These are phyloP conservation scores for Baryphthengus martii DNA, from an alignment of 2,113 vertebrate genomes.

Conservation along the genomic window DNA sequence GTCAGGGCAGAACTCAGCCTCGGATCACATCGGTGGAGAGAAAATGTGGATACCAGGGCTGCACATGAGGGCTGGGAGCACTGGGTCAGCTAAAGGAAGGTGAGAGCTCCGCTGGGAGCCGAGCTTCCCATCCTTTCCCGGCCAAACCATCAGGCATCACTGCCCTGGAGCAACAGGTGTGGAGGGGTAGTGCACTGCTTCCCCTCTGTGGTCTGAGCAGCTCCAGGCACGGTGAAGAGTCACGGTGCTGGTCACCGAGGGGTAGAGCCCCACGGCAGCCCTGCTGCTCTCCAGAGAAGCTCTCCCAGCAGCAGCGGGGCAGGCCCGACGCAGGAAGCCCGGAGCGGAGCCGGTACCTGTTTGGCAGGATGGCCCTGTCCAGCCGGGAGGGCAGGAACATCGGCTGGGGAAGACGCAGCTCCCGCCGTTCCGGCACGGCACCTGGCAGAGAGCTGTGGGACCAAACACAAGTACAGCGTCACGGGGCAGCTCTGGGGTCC, in stretches of 20 bases:
- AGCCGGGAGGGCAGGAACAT: slow-evolving; percentile 80
- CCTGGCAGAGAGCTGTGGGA: slow-evolving; percentile 78
- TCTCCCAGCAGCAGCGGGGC: neutral
- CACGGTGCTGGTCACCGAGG: neutral
- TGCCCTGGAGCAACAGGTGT: neutral
- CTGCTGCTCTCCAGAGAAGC: neutral
- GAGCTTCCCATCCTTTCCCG: neutral
- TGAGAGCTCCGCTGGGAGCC: neutral
- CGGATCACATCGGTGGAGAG: neutral
- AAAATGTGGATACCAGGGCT: neutral
- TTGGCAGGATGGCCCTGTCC: slow-evolving; percentile 83
- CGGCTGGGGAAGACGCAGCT: slow-evolving; percentile 76
- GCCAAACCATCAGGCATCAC: neutral
- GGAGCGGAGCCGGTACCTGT: slow-evolving; percentile 71
- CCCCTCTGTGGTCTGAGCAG: neutral
- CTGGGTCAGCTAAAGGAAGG: neutral
- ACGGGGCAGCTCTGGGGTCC: neutral
- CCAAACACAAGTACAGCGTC: neutral
- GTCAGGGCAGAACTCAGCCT: neutral
- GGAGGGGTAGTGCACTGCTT: neutral
- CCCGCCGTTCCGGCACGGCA: slow-evolving; percentile 82
- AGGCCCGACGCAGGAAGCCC: neutral
- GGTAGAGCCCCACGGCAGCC: neutral
- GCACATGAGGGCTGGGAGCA: neutral
- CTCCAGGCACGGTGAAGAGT: neutral